Percentiles rank a stretch among this genome's conserved stretches.
These are phyloP conservation scores for human DNA, from an alignment of 2,113 vertebrate genomes.

Conservation along the genomic window GRCh38 chrX:14749001-14749500, in stretches of 20 bases:
- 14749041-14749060: background rate
- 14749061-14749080: background rate
- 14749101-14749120: background rate
- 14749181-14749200: background rate
- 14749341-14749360: background rate
- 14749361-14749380: background rate
- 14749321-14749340: background rate
- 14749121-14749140: background rate
- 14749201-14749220: constrained; percentile 11
- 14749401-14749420: background rate
- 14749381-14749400: background rate
- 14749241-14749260: background rate
- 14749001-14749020: background rate
- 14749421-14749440: background rate
- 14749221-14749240: background rate
- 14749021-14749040: background rate
- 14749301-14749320: background rate
- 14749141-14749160: background rate
- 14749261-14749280: background rate
- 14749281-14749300: background rate
- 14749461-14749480: background rate
- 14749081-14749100: background rate
- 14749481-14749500: background rate
- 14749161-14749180: background rate
- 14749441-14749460: background rate